Conservation (phyloP, 2,888 invertebrate genomes). For the Bibio marci region DNA sequence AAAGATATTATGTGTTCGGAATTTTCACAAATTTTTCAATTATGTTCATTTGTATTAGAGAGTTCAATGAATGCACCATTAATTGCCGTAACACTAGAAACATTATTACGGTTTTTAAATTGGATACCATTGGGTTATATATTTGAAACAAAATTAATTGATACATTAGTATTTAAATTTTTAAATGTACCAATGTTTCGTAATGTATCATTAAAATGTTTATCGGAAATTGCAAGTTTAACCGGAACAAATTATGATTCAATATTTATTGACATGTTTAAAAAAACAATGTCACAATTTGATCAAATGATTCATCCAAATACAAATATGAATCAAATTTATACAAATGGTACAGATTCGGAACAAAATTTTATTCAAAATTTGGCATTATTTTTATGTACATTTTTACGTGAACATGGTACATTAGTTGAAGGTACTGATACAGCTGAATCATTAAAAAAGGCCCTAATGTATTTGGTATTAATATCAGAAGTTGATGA, state of each 20-base stretch:
- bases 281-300: slow-evolving; percentile 81
- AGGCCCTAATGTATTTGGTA: slow-evolving; percentile 72
- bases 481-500: slow-evolving; percentile 97
- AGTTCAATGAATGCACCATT: slow-evolving; percentile 94
- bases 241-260: slow-evolving; percentile 81
- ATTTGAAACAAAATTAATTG: slow-evolving; percentile 95
- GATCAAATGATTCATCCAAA: slow-evolving; percentile 80
- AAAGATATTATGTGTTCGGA: slow-evolving; percentile 99
- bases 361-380: slow-evolving; percentile 99
- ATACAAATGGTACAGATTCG: slow-evolving; percentile 82
- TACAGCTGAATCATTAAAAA: slow-evolving; percentile 55
- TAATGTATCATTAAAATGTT: slow-evolving; percentile 93
- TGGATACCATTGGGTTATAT: slow-evolving; percentile 99
- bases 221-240: slow-evolving; percentile 94
- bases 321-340: slow-evolving; percentile 88
- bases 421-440: slow-evolving; percentile 68
- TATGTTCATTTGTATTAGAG: slow-evolving; percentile 96
- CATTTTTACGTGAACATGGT: slow-evolving; percentile 94
- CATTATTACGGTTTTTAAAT: slow-evolving; percentile 87
- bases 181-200: slow-evolving; percentile 94
- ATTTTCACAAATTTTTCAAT: slow-evolving; percentile 94
- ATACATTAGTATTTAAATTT: slow-evolving; percentile 90
- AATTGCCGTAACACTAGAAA: slow-evolving; percentile 91
- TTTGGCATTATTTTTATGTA: slow-evolving; percentile 90
- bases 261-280: slow-evolving; percentile 78